These are phyloP conservation scores for Ophioninae sp. DNA, from an alignment of 2,888 invertebrate genomes.

Conservation along the genomic window DNA sequence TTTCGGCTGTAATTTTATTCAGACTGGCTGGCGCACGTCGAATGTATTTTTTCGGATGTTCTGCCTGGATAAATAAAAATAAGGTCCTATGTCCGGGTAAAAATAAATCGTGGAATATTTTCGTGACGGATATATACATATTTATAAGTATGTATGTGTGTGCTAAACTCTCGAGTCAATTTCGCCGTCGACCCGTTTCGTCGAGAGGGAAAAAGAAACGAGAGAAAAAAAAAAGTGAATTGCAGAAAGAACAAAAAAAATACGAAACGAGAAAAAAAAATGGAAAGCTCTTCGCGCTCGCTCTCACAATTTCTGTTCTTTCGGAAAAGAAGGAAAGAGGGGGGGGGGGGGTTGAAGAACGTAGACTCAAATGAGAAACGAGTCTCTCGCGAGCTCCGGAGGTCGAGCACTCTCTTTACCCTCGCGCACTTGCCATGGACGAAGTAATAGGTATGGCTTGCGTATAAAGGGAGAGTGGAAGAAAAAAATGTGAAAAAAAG, in stretches of 20 bases:
- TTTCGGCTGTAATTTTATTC: neutral
- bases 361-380: constrained; percentile 45
- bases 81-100: neutral
- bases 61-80: constrained; percentile 6
- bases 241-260: neutral
- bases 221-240: neutral
- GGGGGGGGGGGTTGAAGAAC: constrained; percentile 37
- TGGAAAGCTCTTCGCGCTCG: constrained; percentile 26
- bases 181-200: constrained; percentile 23
- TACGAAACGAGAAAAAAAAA: neutral
- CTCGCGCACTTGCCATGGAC: constrained; percentile 18
- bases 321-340: neutral
- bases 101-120: constrained; percentile 3
- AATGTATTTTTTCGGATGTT: neutral
- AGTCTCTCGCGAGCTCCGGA: constrained; percentile 37
- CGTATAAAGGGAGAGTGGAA: constrained; percentile 15
- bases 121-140: neutral
- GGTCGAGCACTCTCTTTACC: constrained; percentile 50
- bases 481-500: constrained; percentile 36
- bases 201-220: neutral
- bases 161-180: constrained; percentile 6
- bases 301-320: constrained; percentile 39
- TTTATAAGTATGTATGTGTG: neutral
- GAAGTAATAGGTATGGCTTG: constrained; percentile 35
- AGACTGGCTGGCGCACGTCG: neutral